Evolutionary conservation across 2,113 vertebrate species (phyloP), one percentile per base, ranked within the genome.

Genomic region (Corythaeola cristata): DNA sequence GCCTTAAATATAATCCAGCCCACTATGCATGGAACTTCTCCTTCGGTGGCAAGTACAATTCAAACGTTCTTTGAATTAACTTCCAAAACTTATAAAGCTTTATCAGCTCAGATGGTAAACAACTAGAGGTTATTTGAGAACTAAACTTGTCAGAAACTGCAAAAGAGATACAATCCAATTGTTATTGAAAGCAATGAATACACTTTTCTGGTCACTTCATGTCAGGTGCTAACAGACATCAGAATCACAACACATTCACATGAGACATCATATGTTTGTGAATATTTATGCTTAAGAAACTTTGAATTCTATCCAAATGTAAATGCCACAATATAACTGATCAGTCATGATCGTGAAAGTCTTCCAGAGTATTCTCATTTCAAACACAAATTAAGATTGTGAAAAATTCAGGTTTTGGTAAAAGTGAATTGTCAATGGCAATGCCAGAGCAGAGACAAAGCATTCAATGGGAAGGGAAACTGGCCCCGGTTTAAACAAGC

Each of bases 1-100:
- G 11, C 12, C 15, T 33, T 8, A 56, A 50, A 37, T 30, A 41
- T 32, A 67, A 63, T 22, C 16, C 81, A 81, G 19, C 15, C n/a
- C 41, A 13, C 15, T 15, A 7, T 0, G 5, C 4, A 11, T 1
- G 8, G 60, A 86, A 58, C 32, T 33, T 66, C 11, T 45, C 12
- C 39, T n/a, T 84, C 0, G 0, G 20, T 22, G 17, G 3, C 7
- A 88, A 83, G 16, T 6, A 44, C 15, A 82, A 72, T 64, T 39
- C 63, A 45, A 35, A 73, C 0, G 7, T 44, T 58, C 41, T 69
- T 55, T 69, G 9, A 83, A 76, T 49, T 45, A 72, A 82, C 39
- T 53, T 85, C 37, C 64, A 59, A 74, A 93, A n/a, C 12, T 75
- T 22, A 8, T 0, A 27, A 53, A 45, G 47, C 32, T 67, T 50